Base-by-base conservation (phyloP, 2,797 vertebrate species). In the Sciurus vulgaris region DNA sequence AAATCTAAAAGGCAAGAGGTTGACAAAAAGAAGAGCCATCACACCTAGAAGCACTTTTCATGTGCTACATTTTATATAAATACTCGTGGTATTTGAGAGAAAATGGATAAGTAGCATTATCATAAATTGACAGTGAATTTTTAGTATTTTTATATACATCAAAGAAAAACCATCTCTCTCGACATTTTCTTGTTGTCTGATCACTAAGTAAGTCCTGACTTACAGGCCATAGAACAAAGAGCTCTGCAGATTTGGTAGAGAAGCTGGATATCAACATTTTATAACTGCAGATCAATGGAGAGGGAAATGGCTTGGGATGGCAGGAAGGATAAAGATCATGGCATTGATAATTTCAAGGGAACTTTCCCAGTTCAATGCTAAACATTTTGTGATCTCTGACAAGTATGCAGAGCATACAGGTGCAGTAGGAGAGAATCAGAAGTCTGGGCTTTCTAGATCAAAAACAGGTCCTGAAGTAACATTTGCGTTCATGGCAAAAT, bases 1-100 rank as follows among this genome's bases (percentile, higher is more conserved):
- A 96, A 70, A 47, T 91, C 70, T 89, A 88, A 93, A 97, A 90
- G 70, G 73, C 33, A 96, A 96, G 72, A 92, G n/a, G 33, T 77
- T 82, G 73, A 82, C 73, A 13, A 56, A 86, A 92, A 79, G 79
- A 87, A 90, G 86, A 0, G 41, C 77, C 63, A 56, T 51, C 33
- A 56, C 22, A 26, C n/a, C 24, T 70, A 70, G 69, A 12, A 54
- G 30, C n/a, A 87, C 41, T 78, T 94, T 63, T 78, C 30, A 63
- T 28, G 77, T 83, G 35, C 15, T 91, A 93, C 26, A 63, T 92
- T 88, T 96, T 67, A 83, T 84, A 89, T 47, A 92, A 73, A 88
- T 11, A 78, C 44, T 94, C 49, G 65, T 78, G 73, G 69, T 65
- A 7, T 56, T 90, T 95, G 51, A 86, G 51, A 76, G 69, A 59